phyloP scores from a whole-genome alignment of 2,888 invertebrate genomes.

The Listrodromus nycthemerus region DNA sequence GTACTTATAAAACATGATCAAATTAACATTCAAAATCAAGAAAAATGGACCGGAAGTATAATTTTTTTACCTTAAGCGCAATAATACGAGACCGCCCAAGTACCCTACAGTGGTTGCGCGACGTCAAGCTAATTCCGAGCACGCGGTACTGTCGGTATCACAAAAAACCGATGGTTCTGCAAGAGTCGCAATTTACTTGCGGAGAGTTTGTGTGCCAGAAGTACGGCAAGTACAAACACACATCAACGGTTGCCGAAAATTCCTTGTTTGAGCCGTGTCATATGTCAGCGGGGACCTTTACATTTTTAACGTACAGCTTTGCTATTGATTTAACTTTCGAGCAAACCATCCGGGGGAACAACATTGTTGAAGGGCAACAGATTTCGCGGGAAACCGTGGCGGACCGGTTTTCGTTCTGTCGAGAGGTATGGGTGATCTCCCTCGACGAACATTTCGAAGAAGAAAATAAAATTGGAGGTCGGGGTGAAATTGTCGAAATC shows the following conservation, averaged over 20 bases:
- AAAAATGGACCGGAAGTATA: too few relatives aligned
- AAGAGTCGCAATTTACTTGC: conserved; percentile 27
- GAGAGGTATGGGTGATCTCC: conserved; percentile 54
- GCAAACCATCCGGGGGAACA: conserved; percentile 40
- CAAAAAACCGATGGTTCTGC: conserved; percentile 46
- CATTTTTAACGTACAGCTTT: conserved; percentile 51
- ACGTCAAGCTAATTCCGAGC: conserved; percentile 47
- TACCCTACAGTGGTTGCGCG: conserved; percentile 53
- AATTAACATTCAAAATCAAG: too few relatives aligned
- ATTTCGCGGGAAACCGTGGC: conserved; percentile 50
- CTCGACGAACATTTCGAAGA: not conserved
- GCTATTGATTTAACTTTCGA: conserved; percentile 35
- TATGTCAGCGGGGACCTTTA: conserved; percentile 16
- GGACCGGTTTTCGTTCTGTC: conserved; percentile 59
- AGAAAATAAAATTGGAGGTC: not conserved
- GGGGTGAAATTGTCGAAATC: not conserved
- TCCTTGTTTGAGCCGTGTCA: conserved; percentile 50
- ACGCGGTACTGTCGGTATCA: conserved; percentile 47
- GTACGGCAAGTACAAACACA: too few relatives aligned
- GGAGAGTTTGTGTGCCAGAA: conserved; percentile 52
- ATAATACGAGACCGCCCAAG: conserved; percentile 35
- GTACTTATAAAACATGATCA: too few relatives aligned
- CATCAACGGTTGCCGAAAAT: conserved; percentile 45
- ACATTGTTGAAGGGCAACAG: conserved; percentile 33
- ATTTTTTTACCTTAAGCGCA: conserved; percentile 36